Percentiles rank a stretch among this genome's conserved stretches.
These are phyloP conservation scores for Dipus sagitta DNA, from an alignment of 2,797 vertebrate genomes.

Conservation along the genomic window DNA sequence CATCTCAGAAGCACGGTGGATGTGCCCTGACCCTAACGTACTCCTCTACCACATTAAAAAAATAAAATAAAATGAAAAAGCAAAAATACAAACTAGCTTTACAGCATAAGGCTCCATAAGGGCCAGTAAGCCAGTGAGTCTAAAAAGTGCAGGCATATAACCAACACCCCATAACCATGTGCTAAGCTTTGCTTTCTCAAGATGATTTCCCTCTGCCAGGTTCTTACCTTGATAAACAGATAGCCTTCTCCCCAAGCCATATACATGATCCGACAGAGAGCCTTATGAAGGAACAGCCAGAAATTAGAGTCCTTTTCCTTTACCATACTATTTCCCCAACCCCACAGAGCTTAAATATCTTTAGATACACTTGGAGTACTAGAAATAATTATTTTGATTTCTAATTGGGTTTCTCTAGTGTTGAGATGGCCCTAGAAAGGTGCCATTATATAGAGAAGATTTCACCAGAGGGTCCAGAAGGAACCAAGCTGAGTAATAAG, in stretches of 20 bases:
- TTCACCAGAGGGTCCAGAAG: background rate
- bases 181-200: background rate
- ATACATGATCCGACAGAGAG: background rate
- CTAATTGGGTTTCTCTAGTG: background rate
- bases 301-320: background rate
- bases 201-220: background rate
- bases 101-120: background rate
- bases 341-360: background rate
- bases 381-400: background rate
- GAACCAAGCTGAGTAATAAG: background rate
- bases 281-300: constrained; percentile 28
- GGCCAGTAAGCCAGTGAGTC: background rate
- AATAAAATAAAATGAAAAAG: no score
- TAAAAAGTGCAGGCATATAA: background rate
- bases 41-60: background rate
- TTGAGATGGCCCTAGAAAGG: background rate
- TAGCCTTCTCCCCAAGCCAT: background rate
- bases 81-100: no score
- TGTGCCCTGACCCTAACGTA: background rate
- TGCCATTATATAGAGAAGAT: background rate
- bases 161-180: no score
- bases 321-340: background rate
- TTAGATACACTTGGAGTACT: background rate
- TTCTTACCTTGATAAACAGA: constrained; percentile 38
- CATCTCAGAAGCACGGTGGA: background rate